Base-by-base conservation (phyloP, 2,113 vertebrate species). In the Passerina amoena region DNA sequence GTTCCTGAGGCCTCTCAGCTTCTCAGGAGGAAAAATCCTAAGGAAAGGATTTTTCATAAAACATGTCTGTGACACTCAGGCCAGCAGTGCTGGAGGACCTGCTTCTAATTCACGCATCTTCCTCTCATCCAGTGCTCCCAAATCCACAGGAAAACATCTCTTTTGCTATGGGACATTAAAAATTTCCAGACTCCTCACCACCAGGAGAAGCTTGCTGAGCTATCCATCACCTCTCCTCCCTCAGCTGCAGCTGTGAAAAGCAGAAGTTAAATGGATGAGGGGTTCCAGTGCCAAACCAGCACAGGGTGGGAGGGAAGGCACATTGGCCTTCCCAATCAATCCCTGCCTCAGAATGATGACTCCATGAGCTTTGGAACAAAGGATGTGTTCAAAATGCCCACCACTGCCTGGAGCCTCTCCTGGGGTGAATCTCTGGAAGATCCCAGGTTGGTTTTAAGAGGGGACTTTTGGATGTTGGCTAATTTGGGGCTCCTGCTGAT, bases 141-240 rank as follows among this genome's bases (percentile, higher is more conserved):
- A 94, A 80, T 5, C 18, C 35, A 12, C 3, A 40, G 25, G 23
- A 54, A 33, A 72, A 72, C 23, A 37, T 18, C 7, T 23, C 11
- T 66, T 45, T 35, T 66, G 12, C 14, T 8, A 0, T 2, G 3
- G 9, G 12, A 64, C 3, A 8, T 14, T 11, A 19, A 17, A 47
- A n/a, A 56, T 6, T 6, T 38, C 23, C 68, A 65, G 8, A 9
- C 57, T 88, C 30, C 25, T 17, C 13, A 53, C 6, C 54, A 57
- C 4, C 12, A 64, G 70, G 11, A 79, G n/a, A 57, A 40, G 11
- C 20, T 66, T 53, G 9, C 21, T 44, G 23, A 40, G 27, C 50
- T 37, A 0, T 19, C 9, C 7, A 30, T 24, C 19, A 20, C n/a
- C 54, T 86, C 8, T 2, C 16, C 23, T 64, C 60, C 45, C 45